Percentiles rank a stretch among this genome's conserved stretches.
phyloP scores from a whole-genome alignment of 2,888 invertebrate species.

The Nemotelus nigrinus region DNA sequence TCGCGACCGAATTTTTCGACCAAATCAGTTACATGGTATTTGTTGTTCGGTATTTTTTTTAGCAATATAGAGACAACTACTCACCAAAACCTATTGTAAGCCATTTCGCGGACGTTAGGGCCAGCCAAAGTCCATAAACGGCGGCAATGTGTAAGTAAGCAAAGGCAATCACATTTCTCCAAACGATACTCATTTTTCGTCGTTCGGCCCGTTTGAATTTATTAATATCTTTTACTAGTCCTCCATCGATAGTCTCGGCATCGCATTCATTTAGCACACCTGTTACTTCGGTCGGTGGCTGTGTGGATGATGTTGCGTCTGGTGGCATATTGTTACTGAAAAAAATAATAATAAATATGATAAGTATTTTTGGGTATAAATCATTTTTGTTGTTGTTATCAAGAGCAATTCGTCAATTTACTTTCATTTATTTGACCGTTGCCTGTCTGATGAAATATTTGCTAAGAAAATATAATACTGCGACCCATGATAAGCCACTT shows the following conservation, averaged over 20 bases:
- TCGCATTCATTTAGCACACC: slow-evolving; percentile 75
- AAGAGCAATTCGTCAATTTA: too few relatives aligned
- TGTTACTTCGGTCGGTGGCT: slow-evolving; percentile 62
- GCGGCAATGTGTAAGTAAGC: slow-evolving; percentile 79
- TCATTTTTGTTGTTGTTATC: too few relatives aligned
- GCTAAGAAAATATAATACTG: too few relatives aligned
- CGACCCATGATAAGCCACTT: too few relatives aligned
- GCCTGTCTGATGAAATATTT: too few relatives aligned
- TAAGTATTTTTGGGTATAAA: too few relatives aligned
- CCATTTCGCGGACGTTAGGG: slow-evolving; percentile 79
- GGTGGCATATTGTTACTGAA: slow-evolving; percentile 67
- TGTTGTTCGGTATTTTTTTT: background rate
- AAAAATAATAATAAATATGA: slow-evolving; percentile 4
- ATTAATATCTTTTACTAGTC: slow-evolving; percentile 69
- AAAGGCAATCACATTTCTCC: slow-evolving; percentile 86
- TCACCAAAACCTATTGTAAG: slow-evolving; percentile 78
- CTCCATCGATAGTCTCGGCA: slow-evolving; percentile 72
- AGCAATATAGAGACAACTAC: slow-evolving; percentile 56
- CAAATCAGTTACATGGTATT: background rate
- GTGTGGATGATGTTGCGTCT: slow-evolving; percentile 63
- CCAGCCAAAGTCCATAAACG: slow-evolving; percentile 78
- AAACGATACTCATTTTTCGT: slow-evolving; percentile 73
- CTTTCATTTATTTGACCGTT: too few relatives aligned
- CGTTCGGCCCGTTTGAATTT: slow-evolving; percentile 69
- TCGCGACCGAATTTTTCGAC: background rate